These are phyloP conservation scores for Carettochelys insculpta DNA, from an alignment of 2,113 vertebrate genomes.

Conservation along the genomic window DNA sequence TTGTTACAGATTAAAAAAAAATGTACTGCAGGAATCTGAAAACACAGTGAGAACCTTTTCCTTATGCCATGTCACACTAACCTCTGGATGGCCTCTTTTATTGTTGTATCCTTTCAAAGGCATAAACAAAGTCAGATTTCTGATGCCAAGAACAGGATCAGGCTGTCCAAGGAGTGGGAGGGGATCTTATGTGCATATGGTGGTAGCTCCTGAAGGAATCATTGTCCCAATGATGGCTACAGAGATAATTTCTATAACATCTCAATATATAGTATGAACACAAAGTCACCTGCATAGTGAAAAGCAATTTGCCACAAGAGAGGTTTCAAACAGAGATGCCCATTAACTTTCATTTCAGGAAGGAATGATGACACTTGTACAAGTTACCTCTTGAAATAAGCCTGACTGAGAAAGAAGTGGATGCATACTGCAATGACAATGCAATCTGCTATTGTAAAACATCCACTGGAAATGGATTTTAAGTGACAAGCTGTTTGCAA, in stretches of 20 bases:
- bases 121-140: slow-evolving; percentile 31
- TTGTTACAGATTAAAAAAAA: slow-evolving; percentile 26
- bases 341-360: neutral
- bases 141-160: neutral
- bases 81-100: slow-evolving; percentile 59
- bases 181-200: neutral
- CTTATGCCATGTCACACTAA: slow-evolving; percentile 45
- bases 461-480: no score
- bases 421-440: no score
- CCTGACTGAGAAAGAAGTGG: neutral
- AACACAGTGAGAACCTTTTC: slow-evolving; percentile 37
- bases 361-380: no score
- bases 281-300: accelerated
- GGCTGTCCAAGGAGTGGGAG: neutral
- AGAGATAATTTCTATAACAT: no score
- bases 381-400: neutral
- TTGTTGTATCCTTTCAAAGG: slow-evolving; percentile 43
- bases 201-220: neutral
- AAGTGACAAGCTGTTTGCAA: neutral
- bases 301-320: neutral
- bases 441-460: no score
- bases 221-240: accelerated
- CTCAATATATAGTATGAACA: accelerated
- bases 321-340: accelerated
- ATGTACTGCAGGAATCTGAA: neutral